phyloP scores from a whole-genome alignment of 2,888 invertebrate genomes.

The Cheilosia vulpina region DNA sequence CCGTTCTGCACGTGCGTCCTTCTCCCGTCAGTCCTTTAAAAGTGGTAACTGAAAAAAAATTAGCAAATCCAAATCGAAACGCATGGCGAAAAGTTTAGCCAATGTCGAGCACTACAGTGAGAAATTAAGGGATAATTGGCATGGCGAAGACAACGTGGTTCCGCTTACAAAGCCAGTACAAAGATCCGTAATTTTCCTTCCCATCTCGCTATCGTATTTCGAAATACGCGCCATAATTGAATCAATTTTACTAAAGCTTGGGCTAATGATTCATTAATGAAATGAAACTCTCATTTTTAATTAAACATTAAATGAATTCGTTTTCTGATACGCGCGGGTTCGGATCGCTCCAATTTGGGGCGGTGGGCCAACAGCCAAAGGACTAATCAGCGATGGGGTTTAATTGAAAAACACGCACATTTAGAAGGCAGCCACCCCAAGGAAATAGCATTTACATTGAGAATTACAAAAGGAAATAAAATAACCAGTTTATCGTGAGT shows the following conservation, averaged over 20 bases:
- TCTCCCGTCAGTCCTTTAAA: background rate
- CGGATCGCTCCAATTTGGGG: too few species aligned
- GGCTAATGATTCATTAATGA: constrained; percentile 53
- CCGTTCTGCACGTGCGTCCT: constrained; percentile 2
- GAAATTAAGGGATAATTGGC: constrained; percentile 12
- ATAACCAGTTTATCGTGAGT: constrained; percentile 31
- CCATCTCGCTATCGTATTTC: constrained; percentile 4
- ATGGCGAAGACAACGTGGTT: background rate
- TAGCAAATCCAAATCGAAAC: background rate
- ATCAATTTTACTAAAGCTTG: constrained; percentile 33
- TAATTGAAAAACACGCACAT: constrained; percentile 38
- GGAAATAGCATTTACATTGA: constrained; percentile 29
- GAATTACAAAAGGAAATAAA: constrained; percentile 39
- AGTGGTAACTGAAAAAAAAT: background rate
- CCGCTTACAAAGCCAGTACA: constrained; percentile 29
- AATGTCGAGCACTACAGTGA: background rate
- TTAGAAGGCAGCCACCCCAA: constrained; percentile 8
- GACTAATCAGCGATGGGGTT: constrained; percentile 30
- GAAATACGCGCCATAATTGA: constrained; percentile 33
- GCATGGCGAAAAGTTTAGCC: background rate
- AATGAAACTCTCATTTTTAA: constrained; percentile 46
- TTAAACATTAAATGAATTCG: constrained; percentile 56
- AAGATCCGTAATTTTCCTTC: background rate
- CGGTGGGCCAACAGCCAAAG: background rate
- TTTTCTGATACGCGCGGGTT: constrained; percentile 5